Evolutionary conservation across 2,888 invertebrate species (phyloP).

Genomic region (Xanthorhoe spadicearia): DNA sequence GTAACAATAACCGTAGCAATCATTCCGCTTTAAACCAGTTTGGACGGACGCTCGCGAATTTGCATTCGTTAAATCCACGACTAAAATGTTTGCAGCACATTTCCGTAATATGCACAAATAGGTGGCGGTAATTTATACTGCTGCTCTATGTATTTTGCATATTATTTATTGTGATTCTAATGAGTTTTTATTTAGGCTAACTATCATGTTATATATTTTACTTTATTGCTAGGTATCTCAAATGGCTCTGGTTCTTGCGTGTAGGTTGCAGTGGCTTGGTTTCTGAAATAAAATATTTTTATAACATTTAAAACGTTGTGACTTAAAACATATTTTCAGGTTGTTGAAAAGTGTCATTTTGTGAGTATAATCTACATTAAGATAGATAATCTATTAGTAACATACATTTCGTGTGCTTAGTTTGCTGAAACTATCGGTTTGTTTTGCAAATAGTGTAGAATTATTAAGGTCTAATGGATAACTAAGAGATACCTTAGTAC

Average conservation of each 20-base stretch:
- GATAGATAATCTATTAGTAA: too few relatives aligned
- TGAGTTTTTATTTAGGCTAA: neutral
- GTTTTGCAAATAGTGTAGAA: constrained; percentile 3
- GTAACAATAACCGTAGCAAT: constrained; percentile 52
- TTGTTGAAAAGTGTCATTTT: too few relatives aligned
- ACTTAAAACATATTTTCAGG: too few relatives aligned
- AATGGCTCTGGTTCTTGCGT: too few relatives aligned
- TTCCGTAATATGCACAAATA: constrained; percentile 44
- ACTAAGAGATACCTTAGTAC: neutral
- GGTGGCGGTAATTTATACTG: constrained; percentile 17
- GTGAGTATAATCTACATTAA: too few relatives aligned
- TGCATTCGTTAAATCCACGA: constrained; percentile 56
- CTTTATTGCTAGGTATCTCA: too few relatives aligned
- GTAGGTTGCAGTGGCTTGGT: too few relatives aligned
- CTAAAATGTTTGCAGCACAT: constrained; percentile 49
- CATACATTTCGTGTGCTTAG: neutral
- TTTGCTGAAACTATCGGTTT: constrained; percentile 1
- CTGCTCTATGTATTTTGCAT: neutral
- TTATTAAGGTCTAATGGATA: neutral
- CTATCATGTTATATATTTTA: too few relatives aligned
- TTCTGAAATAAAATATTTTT: too few relatives aligned
- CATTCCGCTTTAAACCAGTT: constrained; percentile 49
- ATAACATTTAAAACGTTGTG: too few relatives aligned
- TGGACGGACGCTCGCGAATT: constrained; percentile 48
- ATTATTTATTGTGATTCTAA: neutral